A percentile compares a stretch with the other conserved stretches of the same genome.
Conservation (phyloP, 2,113 vertebrate species). For the Phasianus colchicus region DNA sequence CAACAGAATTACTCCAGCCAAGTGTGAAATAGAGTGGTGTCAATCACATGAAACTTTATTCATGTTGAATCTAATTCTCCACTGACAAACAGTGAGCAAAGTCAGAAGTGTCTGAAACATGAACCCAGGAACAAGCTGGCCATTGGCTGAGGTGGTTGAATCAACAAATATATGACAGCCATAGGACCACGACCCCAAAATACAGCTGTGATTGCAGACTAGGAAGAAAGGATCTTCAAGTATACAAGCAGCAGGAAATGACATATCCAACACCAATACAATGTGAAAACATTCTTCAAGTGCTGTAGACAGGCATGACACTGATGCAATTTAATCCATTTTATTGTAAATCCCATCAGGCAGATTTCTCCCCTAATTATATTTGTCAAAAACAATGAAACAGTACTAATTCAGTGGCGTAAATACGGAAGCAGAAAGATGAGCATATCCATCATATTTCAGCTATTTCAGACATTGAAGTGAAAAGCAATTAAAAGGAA, state of each 20-base stretch:
- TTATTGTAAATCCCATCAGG: not conserved
- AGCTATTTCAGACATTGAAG: not conserved
- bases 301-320: not conserved
- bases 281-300: not conserved
- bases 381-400: conserved; percentile 25
- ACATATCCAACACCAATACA: not conserved
- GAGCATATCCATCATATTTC: not conserved
- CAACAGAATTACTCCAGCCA: not conserved
- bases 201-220: not conserved
- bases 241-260: not conserved
- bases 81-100: not conserved
- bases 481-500: not conserved
- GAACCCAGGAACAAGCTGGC: not conserved
- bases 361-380: not conserved
- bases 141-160: not conserved
- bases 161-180: not conserved
- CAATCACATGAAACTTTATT: not conserved
- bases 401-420: not conserved
- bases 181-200: not conserved
- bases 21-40: not conserved
- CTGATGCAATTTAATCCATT: not conserved
- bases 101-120: not conserved
- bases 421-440: not conserved
- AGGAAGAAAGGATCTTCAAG: not conserved
- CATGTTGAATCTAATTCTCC: not conserved